These are phyloP conservation scores for Drosophila kanekoi DNA, from an alignment of 2,888 invertebrate species.

Conservation along the genomic window DNA sequence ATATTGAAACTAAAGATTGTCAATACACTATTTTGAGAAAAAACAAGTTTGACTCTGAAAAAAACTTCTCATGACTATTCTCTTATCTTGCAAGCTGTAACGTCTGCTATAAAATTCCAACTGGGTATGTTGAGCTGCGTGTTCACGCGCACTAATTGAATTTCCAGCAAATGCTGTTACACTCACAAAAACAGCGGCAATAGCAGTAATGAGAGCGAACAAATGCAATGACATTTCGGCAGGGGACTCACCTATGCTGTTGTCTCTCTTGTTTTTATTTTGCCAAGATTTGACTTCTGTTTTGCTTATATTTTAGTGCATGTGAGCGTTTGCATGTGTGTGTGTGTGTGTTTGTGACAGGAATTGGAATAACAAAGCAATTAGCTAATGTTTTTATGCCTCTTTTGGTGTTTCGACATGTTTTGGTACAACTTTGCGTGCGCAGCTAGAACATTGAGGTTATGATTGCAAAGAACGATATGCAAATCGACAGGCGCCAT, in stretches of 20 bases:
- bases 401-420: constrained; percentile 21
- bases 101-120: neutral
- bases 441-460: constrained; percentile 27
- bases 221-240: constrained; percentile 8
- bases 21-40: too few relatives aligned
- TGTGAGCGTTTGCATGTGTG: neutral
- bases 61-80: too few relatives aligned
- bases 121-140: constrained; percentile 9
- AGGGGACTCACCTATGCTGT: constrained; percentile 1
- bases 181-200: neutral
- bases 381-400: constrained; percentile 53
- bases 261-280: constrained; percentile 4
- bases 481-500: constrained; percentile 20
- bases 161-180: constrained; percentile 10
- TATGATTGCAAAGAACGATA: constrained; percentile 15
- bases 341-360: constrained; percentile 10
- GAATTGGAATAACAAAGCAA: constrained; percentile 32
- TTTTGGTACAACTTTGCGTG: constrained; percentile 31
- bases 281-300: constrained; percentile 6
- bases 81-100: too few relatives aligned
- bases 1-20: too few relatives aligned
- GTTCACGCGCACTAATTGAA: constrained; percentile 40
- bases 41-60: too few relatives aligned
- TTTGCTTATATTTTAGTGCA: neutral
- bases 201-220: constrained; percentile 5